phyloP scores from a whole-genome alignment of 2,113 vertebrate species.

The Prochilodus magdalenae region DNA sequence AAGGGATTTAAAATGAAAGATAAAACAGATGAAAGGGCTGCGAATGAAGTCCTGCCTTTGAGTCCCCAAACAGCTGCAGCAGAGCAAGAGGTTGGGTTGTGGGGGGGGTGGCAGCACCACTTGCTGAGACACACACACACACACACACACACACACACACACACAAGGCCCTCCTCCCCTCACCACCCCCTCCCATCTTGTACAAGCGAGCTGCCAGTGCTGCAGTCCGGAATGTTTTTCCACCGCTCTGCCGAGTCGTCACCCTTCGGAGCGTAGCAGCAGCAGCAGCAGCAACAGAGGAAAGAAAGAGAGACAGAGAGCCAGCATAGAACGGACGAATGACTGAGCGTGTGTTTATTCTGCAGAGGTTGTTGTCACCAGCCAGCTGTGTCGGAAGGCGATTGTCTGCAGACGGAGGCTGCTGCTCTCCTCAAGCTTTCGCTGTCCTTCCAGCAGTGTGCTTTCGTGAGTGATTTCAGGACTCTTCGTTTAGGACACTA shows the following conservation, averaged over 20 bases:
- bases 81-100: conserved; percentile 5
- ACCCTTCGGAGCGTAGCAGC: conserved; percentile 23
- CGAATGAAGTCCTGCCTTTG: conserved; percentile 27
- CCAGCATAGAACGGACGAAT: neutral
- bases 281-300: conserved; percentile 17
- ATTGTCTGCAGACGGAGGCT: neutral
- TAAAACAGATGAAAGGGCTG: conserved; percentile 24
- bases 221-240: conserved; percentile 61
- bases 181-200: conserved; percentile 35
- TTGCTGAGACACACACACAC: neutral
- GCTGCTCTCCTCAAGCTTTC: conserved; percentile 7
- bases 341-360: conserved; percentile 6
- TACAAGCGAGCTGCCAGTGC: conserved; percentile 49
- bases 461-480: neutral
- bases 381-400: conserved; percentile 18
- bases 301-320: conserved; percentile 33
- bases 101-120: conserved; percentile 23
- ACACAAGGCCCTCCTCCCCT: neutral
- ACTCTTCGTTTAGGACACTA: too few relatives aligned
- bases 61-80: conserved; percentile 42
- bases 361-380: conserved; percentile 2
- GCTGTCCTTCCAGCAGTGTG: neutral
- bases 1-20: conserved; percentile 3
- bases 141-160: conserved; percentile 20
- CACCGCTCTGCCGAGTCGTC: conserved; percentile 40